Evolutionary conservation across 2,113 vertebrate genomes (phyloP), one percentile per base, ranked within the genome.

Genomic region (Trinectes maculatus): DNA sequence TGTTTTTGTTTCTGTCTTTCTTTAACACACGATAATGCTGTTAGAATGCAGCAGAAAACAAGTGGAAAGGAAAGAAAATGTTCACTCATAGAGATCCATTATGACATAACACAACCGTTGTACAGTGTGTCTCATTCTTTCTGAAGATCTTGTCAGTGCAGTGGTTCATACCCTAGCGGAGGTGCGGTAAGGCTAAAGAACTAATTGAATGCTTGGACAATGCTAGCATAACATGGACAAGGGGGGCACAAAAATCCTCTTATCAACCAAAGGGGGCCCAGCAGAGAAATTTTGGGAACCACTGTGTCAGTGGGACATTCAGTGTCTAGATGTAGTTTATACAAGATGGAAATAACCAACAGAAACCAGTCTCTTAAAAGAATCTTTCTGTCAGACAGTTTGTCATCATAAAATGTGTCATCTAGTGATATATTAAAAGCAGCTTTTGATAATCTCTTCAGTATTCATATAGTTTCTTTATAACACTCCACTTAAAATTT

Each of bases 1-100:
- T 54, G 56, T 57, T 33, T 36, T 16, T 2, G 29, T 39, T 79
- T 56, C 49, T 47, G 10, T 24, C 3, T 42, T 37, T 79, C 28
- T 51, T 39, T 8, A 24, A 53, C n/a, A 25, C 6, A 55, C 53
- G 4, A 43, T 48, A 60, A 29, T 16, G 42, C 43, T 71, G 9
- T 49, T 56, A 7, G 36, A 31, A 22, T 5, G 3, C 10, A 47
- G 18, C 22, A 37, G 7, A 48, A 66, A 53, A 57, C 39, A 71
- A 21, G 7, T 21, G 13, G 28, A 64, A 15, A 9, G 1, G 0
- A 40, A 18, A 53, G n/a, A 49, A 49, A 34, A 5, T 1, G 22
- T 49, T 39, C 22, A 40, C 18, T 42, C n/a, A 13, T 19, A 5
- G 2, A 40, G 61, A n/a, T 48, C 5, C 1, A 3, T 71, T 47